Percentiles rank a stretch among this genome's conserved stretches.
These are phyloP conservation scores for Hydrotaea diabolus DNA, from an alignment of 2,888 invertebrate genomes.

Conservation along the genomic window DNA sequence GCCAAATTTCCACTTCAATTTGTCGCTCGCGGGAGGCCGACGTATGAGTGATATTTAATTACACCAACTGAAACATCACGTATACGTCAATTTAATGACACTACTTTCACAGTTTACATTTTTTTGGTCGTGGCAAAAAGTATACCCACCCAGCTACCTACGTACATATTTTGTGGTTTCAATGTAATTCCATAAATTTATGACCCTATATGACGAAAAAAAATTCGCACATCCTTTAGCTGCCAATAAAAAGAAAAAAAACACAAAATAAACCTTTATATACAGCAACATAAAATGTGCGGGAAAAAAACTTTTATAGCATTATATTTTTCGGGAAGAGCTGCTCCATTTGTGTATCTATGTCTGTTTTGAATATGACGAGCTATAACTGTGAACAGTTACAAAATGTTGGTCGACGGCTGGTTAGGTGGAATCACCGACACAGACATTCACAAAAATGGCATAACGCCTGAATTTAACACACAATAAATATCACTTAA, in stretches of 20 bases:
- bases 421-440: not conserved
- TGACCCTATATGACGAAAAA: not conserved
- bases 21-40: not conserved
- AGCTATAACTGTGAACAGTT: not conserved
- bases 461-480: slow-evolving; percentile 42
- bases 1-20: not conserved
- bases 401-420: not conserved
- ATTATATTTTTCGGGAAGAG: not conserved
- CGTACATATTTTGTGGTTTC: not conserved
- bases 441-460: slow-evolving; percentile 25
- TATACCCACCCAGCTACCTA: not conserved
- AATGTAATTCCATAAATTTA: slow-evolving; percentile 11
- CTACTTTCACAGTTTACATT: not conserved
- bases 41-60: slow-evolving; percentile 6
- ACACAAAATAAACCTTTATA: not conserved
- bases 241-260: not conserved
- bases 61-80: not conserved
- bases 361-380: slow-evolving; percentile 28
- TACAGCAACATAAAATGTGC: not conserved
- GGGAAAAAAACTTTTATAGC: not conserved
- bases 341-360: not conserved
- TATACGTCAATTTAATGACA: not conserved
- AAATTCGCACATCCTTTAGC: not conserved
- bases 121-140: not conserved
- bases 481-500: slow-evolving; percentile 43